A percentile compares a stretch with the other conserved stretches of the same genome.
Evolutionary conservation across 2,797 vertebrate species (phyloP).

Genomic region (Rhinichthys osculus): DNA sequence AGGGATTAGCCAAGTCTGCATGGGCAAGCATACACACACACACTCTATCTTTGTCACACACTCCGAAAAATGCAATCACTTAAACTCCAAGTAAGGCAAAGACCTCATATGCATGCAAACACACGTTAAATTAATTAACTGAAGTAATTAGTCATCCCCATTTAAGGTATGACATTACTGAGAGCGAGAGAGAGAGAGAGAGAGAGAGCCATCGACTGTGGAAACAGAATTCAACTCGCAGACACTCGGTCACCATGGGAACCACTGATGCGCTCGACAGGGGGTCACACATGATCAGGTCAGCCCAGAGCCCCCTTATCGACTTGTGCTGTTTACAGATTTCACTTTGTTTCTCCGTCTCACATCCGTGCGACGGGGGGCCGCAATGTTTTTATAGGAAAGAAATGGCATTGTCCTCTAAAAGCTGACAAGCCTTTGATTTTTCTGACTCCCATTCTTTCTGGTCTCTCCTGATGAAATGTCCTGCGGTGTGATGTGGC

Average conservation of each 20-base stretch:
- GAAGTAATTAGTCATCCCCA: slow-evolving; percentile 34
- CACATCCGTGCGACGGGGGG: slow-evolving; percentile 28
- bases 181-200: slow-evolving; percentile 24
- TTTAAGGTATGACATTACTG: slow-evolving; percentile 42
- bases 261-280: slow-evolving; percentile 47
- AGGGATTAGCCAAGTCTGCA: slow-evolving; percentile 74
- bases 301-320: slow-evolving; percentile 40
- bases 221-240: slow-evolving; percentile 25
- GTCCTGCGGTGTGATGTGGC: slow-evolving; percentile 49
- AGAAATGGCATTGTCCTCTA: slow-evolving; percentile 48
- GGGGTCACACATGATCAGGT: slow-evolving; percentile 55
- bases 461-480: slow-evolving; percentile 47
- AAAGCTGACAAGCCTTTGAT: slow-evolving; percentile 50
- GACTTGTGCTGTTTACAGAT: slow-evolving; percentile 48
- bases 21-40: slow-evolving; percentile 27
- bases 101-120: slow-evolving; percentile 48
- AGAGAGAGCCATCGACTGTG: slow-evolving; percentile 26
- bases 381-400: slow-evolving; percentile 15
- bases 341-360: slow-evolving; percentile 38
- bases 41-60: slow-evolving; percentile 14
- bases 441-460: slow-evolving; percentile 37
- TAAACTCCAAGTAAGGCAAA: slow-evolving; percentile 43
- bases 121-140: slow-evolving; percentile 49
- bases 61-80: slow-evolving; percentile 29
- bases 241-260: slow-evolving; percentile 37